These are phyloP conservation scores for Xiphias gladius DNA, from an alignment of 2,113 vertebrate species.

Conservation along the genomic window DNA sequence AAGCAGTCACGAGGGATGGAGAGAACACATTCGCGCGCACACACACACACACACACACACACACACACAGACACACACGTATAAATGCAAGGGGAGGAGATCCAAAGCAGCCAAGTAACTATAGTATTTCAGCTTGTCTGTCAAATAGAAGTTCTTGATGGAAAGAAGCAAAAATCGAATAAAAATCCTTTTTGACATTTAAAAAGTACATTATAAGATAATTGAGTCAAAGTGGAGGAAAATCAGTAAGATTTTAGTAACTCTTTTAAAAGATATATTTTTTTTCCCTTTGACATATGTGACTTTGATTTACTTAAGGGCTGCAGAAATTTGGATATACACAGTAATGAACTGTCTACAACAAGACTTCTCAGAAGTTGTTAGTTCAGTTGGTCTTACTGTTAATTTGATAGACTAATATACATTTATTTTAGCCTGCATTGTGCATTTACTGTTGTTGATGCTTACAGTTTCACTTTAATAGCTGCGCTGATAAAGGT, in stretches of 20 bases:
- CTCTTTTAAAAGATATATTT: background rate
- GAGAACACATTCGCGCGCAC: conserved; percentile 19
- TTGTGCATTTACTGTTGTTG: too few species aligned
- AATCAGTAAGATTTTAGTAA: background rate
- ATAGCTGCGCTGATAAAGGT: background rate
- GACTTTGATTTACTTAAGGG: too few species aligned
- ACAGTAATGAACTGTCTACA: background rate
- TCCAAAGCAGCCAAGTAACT: conserved; percentile 38
- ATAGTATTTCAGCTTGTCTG: conserved; percentile 52
- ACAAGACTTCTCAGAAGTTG: too few species aligned
- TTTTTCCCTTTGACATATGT: background rate
- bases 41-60: conserved; percentile 10
- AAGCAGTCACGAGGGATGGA: conserved; percentile 59
- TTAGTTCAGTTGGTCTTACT: background rate
- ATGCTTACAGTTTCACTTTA: background rate
- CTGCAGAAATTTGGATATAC: background rate
- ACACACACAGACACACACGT: conserved; percentile 9
- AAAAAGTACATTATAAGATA: conserved; percentile 11
- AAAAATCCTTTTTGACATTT: conserved; percentile 48
- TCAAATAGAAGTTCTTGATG: conserved; percentile 32
- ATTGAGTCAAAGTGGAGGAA: background rate
- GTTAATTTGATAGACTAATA: background rate
- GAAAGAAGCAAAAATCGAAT: conserved; percentile 16
- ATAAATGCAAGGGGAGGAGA: conserved; percentile 43
- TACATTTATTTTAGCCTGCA: background rate